phyloP scores from a whole-genome alignment of 2,888 invertebrate species.

The Phragmatobia fuliginosa region DNA sequence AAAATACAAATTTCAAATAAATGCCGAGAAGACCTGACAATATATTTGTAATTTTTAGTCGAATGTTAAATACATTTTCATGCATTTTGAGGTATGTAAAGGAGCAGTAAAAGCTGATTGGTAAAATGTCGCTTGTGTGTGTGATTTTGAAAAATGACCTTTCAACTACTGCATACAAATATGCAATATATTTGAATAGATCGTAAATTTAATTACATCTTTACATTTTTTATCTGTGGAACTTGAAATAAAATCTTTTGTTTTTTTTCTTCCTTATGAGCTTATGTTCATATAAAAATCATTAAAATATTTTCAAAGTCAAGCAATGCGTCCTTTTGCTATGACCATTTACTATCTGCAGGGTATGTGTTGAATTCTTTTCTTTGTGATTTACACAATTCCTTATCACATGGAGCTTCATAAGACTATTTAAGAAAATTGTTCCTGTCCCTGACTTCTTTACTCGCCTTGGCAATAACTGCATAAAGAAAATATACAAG shows the following conservation, averaged over 20 bases:
- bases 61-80: neutral
- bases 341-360: neutral
- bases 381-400: neutral
- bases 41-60: neutral
- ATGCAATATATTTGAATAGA: neutral
- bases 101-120: too few relatives aligned
- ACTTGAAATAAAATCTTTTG: neutral
- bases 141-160: too few relatives aligned
- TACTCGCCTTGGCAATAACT: neutral
- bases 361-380: neutral
- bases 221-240: neutral
- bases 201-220: neutral
- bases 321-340: neutral
- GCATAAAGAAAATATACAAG: neutral
- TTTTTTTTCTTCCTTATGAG: neutral
- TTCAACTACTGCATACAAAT: neutral
- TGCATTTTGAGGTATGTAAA: too few relatives aligned
- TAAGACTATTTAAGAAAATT: neutral
- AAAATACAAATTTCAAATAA: neutral
- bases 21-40: neutral
- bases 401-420: neutral
- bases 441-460: neutral
- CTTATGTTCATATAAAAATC: neutral
- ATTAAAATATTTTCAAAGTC: neutral
- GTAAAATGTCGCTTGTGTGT: neutral